phyloP scores from a whole-genome alignment of 2,113 vertebrate species.

The Anolis carolinensis region DNA sequence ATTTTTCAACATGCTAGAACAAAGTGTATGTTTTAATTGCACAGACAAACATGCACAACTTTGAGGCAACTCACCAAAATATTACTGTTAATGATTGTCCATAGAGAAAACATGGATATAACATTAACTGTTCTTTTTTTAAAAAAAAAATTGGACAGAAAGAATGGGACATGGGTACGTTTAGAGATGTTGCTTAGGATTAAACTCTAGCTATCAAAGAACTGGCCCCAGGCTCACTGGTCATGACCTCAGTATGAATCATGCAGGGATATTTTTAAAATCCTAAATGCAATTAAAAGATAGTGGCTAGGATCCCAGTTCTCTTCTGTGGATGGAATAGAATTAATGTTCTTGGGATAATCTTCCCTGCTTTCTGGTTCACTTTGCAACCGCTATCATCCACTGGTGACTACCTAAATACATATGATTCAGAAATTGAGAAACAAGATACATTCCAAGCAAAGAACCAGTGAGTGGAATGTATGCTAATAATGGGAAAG shows the following conservation, averaged over 20 bases:
- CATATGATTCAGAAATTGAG: not conserved
- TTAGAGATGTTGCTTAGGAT: not conserved
- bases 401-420: not conserved
- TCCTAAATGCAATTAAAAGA: not conserved
- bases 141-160: no score
- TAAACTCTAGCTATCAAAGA: not conserved
- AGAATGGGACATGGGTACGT: not conserved
- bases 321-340: not conserved
- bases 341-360: not conserved
- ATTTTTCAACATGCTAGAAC: not conserved
- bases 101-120: not conserved
- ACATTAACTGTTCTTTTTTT: not conserved
- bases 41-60: not conserved
- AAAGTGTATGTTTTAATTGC: not conserved
- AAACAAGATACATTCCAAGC: no score
- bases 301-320: not conserved
- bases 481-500: no score
- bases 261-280: not conserved
- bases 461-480: no score
- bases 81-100: not conserved
- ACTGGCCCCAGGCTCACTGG: not conserved
- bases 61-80: not conserved
- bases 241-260: not conserved
- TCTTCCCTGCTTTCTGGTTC: not conserved
- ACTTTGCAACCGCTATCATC: not conserved